Percentiles rank a stretch among this genome's conserved stretches.
These are phyloP conservation scores for Lepidurus apus DNA, from an alignment of 1,140 invertebrate species.

Conservation along the genomic window DNA sequence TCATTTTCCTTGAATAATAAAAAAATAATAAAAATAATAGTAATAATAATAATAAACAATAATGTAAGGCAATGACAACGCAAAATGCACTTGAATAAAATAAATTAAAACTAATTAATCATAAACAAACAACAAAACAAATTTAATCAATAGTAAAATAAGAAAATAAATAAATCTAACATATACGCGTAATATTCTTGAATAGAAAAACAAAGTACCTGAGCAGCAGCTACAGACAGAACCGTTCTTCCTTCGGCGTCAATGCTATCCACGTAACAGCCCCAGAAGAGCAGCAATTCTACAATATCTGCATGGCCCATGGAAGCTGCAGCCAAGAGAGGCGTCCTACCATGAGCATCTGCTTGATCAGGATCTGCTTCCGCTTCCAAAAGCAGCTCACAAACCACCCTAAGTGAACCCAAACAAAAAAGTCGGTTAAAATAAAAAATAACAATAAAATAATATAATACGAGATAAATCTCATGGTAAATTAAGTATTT, in stretches of 20 bases:
- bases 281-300: slow-evolving; percentile 75
- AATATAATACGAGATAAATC: slow-evolving; percentile 42
- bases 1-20: no score
- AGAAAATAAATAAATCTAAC: not conserved
- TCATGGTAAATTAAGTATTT: not conserved
- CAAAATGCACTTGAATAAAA: no score
- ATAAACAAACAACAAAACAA: no score
- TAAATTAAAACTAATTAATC: no score
- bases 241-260: slow-evolving; percentile 85
- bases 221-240: slow-evolving; percentile 51
- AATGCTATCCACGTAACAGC: slow-evolving; percentile 81
- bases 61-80: not conserved
- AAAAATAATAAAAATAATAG: not conserved
- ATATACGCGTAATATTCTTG: not conserved
- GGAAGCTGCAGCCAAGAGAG: slow-evolving; percentile 71
- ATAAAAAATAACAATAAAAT: slow-evolving; percentile 26
- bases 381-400: slow-evolving; percentile 74
- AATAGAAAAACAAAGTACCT: slow-evolving; percentile 36
- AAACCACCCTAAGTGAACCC: slow-evolving; percentile 58
- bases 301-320: slow-evolving; percentile 79
- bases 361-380: slow-evolving; percentile 80
- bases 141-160: not conserved
- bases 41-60: not conserved
- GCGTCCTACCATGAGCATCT: slow-evolving; percentile 69
- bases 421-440: slow-evolving; percentile 36